Percentiles rank a stretch among this genome's conserved stretches.
These are phyloP conservation scores for Balaeniceps rex DNA, from an alignment of 2,113 vertebrate species.

Conservation along the genomic window DNA sequence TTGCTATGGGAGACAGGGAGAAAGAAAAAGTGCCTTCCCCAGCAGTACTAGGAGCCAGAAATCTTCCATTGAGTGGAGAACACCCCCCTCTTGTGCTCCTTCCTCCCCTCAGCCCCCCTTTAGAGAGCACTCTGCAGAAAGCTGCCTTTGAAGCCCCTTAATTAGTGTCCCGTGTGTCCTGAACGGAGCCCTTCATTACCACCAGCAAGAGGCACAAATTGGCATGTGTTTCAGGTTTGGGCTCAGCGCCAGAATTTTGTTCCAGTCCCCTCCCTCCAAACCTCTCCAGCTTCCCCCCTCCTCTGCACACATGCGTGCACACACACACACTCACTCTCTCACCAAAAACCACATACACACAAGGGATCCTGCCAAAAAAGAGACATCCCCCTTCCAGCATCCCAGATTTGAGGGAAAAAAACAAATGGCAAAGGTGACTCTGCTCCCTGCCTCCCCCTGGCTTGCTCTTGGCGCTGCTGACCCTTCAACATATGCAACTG, in stretches of 20 bases:
- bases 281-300: neutral
- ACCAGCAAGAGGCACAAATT: slow-evolving; percentile 51
- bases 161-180: slow-evolving; percentile 63
- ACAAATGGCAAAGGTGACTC: neutral
- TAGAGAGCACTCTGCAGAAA: slow-evolving; percentile 43
- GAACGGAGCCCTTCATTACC: slow-evolving; percentile 66
- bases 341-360: neutral
- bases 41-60: slow-evolving; percentile 54
- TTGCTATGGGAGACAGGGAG: slow-evolving; percentile 66
- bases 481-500: slow-evolving; percentile 44
- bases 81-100: slow-evolving; percentile 53
- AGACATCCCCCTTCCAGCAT: neutral
- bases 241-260: slow-evolving; percentile 18
- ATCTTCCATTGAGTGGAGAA: slow-evolving; percentile 49
- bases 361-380: neutral
- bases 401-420: neutral
- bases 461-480: slow-evolving; percentile 37
- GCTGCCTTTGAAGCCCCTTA: slow-evolving; percentile 66
- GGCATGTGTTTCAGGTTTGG: slow-evolving; percentile 46
- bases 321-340: neutral
- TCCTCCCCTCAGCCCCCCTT: slow-evolving; percentile 56
- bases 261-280: slow-evolving; percentile 19
- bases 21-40: slow-evolving; percentile 51
- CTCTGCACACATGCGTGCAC: neutral
- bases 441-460: neutral